Conservation (phyloP, 2,888 invertebrate genomes). For the Latrodectus hesperus region DNA sequence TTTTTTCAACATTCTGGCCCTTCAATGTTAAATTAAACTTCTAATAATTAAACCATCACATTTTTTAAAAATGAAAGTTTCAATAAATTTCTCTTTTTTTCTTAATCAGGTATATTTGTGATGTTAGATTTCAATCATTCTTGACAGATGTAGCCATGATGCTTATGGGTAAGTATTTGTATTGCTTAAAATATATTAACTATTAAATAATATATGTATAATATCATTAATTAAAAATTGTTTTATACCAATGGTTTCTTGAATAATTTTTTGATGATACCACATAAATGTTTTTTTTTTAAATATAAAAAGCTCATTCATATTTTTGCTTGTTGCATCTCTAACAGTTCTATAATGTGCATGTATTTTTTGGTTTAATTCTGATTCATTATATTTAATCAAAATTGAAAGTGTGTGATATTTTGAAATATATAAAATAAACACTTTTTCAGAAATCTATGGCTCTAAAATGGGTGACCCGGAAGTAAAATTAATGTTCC, state of each 20-base stretch:
- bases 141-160: conserved; percentile 84
- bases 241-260: too few species aligned
- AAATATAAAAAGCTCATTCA: too few species aligned
- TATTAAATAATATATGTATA: too few species aligned
- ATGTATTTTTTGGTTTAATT: too few species aligned
- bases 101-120: conserved; percentile 80
- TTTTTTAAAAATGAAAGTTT: not conserved
- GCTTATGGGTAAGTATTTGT: conserved; percentile 80
- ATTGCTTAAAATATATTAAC: not conserved
- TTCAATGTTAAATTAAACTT: not conserved
- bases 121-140: conserved; percentile 83
- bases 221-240: too few species aligned
- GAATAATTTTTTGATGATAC: too few species aligned
- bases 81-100: not conserved
- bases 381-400: too few species aligned
- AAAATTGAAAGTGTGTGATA: not conserved
- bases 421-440: not conserved
- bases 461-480: conserved; percentile 73
- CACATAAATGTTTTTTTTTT: too few species aligned
- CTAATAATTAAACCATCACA: not conserved
- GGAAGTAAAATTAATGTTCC: conserved; percentile 80
- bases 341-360: too few species aligned
- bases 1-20: not conserved
- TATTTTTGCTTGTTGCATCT: too few species aligned
- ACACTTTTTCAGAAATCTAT: conserved; percentile 62